Conservation (phyloP, 2,797 vertebrate species). For the Enteromius treurensis region DNA sequence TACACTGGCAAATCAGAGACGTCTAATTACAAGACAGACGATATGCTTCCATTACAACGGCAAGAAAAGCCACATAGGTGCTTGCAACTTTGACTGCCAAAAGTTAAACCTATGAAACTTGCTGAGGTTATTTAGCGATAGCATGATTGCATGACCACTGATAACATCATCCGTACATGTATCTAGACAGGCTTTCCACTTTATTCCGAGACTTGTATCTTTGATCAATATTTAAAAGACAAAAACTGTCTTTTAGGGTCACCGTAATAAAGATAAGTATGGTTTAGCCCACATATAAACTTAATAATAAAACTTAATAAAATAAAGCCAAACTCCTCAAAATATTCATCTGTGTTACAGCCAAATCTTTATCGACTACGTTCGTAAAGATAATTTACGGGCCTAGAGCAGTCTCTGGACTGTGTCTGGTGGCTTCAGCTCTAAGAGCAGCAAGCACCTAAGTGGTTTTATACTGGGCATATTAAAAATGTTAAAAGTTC, state of each 20-base stretch:
- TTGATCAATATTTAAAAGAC: background rate
- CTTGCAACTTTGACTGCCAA: background rate
- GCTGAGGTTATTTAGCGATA: background rate
- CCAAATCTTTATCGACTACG: background rate
- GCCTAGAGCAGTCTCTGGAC: background rate
- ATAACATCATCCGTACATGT: background rate
- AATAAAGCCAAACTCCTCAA: constrained; percentile 8
- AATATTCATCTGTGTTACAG: constrained; percentile 1
- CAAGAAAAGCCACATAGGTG: background rate
- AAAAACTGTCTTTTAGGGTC: background rate
- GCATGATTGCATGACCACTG: background rate
- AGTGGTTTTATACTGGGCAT: constrained; percentile 12
- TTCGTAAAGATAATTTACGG: background rate
- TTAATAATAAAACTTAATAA: background rate
- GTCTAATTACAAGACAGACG: background rate
- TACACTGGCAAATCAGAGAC: background rate
- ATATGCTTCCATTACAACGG: background rate
- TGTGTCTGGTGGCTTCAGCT: constrained; percentile 8
- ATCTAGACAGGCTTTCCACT: background rate
- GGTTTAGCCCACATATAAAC: constrained; percentile 5
- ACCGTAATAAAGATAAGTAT: background rate
- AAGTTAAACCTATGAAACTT: background rate
- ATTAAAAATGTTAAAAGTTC: constrained; percentile 32
- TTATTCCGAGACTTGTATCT: background rate
- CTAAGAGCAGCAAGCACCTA: constrained; percentile 18